Percentiles rank a stretch among this genome's conserved stretches.
Evolutionary conservation across 2,113 vertebrate genomes (phyloP).

Genomic region (Xyrauchen texanus): DNA sequence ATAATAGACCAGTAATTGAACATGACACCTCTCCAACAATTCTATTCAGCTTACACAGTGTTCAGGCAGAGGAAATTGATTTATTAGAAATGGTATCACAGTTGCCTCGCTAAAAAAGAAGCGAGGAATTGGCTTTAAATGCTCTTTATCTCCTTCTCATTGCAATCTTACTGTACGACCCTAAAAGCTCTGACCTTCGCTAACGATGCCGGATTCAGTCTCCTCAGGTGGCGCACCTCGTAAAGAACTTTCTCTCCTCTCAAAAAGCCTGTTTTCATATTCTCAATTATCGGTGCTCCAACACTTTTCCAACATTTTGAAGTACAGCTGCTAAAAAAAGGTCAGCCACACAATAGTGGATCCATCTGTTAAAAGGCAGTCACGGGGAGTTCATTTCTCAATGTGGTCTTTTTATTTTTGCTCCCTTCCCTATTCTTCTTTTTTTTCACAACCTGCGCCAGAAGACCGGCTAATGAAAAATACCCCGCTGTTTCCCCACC

Average conservation of each 20-base stretch:
- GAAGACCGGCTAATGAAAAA: conserved; percentile 35
- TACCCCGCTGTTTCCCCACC: conserved; percentile 22
- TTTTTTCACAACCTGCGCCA: conserved; percentile 3
- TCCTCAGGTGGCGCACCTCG: conserved; percentile 14
- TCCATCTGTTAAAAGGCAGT: conserved; percentile 35
- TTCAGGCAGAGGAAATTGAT: conserved; percentile 40
- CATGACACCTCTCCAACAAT: conserved; percentile 33
- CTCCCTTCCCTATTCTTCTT: neutral
- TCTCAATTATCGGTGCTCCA: conserved; percentile 32
- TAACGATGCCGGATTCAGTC: conserved; percentile 36
- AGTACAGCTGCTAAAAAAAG: conserved; percentile 40
- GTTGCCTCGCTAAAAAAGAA: neutral
- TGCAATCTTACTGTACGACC: conserved; percentile 29
- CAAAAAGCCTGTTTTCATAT: conserved; percentile 32
- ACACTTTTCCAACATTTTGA: conserved; percentile 12
- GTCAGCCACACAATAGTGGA: conserved; percentile 23
- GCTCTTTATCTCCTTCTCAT: conserved; percentile 6
- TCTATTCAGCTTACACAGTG: conserved; percentile 37
- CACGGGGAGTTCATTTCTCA: conserved; percentile 14
- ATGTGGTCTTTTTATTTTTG: neutral
- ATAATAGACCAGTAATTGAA: neutral
- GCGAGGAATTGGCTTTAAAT: conserved; percentile 45
- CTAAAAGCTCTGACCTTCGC: conserved; percentile 29
- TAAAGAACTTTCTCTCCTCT: conserved; percentile 2
- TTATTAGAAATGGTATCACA: conserved; percentile 5